These are phyloP conservation scores for Dermatemys mawii DNA, from an alignment of 2,113 vertebrate species.

Conservation along the genomic window DNA sequence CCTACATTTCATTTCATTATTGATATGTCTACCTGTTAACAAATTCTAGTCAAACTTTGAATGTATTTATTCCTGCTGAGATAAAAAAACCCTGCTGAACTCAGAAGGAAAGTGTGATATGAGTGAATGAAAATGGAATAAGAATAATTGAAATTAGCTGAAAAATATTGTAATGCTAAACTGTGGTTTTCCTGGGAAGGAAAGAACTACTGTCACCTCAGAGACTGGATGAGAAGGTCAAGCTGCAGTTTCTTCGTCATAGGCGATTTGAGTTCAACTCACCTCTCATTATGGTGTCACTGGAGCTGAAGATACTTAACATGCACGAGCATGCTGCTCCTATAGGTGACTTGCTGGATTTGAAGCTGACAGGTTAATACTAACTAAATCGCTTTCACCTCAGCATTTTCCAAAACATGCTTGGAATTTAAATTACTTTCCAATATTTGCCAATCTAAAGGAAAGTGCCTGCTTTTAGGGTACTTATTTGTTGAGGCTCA, in stretches of 20 bases:
- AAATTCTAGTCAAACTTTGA: background rate
- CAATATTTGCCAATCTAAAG: background rate
- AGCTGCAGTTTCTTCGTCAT: conserved; percentile 24
- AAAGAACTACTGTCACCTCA: background rate
- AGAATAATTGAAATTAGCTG: conserved; percentile 20
- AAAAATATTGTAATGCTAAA: conserved; percentile 24
- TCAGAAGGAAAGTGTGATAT: background rate
- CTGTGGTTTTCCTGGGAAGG: conserved; percentile 6
- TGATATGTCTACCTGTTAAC: background rate
- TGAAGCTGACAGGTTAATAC: conserved; percentile 43
- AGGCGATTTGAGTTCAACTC: conserved; percentile 19
- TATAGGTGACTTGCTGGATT: conserved; percentile 38
- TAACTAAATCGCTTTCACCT: conserved; percentile 57
- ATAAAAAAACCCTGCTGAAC: background rate
- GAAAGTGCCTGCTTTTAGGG: background rate
- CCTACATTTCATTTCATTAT: background rate
- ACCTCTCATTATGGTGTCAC: background rate
- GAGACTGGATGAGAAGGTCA: background rate
- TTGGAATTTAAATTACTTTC: conserved; percentile 46
- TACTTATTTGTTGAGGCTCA: background rate
- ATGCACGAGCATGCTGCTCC: conserved; percentile 25
- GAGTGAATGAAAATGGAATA: background rate
- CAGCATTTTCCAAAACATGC: background rate
- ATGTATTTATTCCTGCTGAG: background rate
- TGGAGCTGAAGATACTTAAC: conserved; percentile 17